phyloP scores from a whole-genome alignment of 2,888 invertebrate species.

The Ormyrus pomaceus region DNA sequence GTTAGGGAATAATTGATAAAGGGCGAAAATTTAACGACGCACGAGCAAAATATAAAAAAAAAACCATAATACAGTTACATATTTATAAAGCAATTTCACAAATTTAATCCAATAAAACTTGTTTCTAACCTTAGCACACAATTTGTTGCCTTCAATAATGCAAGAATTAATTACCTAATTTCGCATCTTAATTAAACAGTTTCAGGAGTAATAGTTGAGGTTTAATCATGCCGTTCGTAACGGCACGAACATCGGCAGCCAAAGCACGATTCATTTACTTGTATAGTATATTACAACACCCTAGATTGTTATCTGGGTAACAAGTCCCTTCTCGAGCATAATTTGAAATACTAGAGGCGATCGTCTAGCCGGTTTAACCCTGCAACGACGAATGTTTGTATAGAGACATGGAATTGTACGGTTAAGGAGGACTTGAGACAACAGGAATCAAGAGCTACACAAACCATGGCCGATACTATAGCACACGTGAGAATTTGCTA shows the following conservation, averaged over 20 bases:
- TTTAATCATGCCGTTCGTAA: too few relatives aligned
- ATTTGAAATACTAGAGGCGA: slow-evolving; percentile 3
- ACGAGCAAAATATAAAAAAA: too few relatives aligned
- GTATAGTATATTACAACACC: neutral
- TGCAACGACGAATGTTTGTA: neutral
- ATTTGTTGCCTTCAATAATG: too few relatives aligned
- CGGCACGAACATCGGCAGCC: too few relatives aligned
- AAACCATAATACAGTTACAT: too few relatives aligned
- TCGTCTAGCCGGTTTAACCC: neutral
- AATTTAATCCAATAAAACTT: too few relatives aligned
- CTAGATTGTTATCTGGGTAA: neutral
- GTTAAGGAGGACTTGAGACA: slow-evolving; percentile 31
- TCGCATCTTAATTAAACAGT: neutral
- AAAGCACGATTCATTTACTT: too few relatives aligned
- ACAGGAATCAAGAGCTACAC: slow-evolving; percentile 28
- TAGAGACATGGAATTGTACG: neutral
- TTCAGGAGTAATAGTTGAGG: neutral
- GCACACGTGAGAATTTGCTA: slow-evolving; percentile 36
- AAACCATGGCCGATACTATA: slow-evolving; percentile 5
- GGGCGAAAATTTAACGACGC: too few relatives aligned
- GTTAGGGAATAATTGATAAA: too few relatives aligned
- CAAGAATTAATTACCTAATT: neutral
- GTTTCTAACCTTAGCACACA: too few relatives aligned
- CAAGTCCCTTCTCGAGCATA: neutral
- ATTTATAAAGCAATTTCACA: too few relatives aligned